Percentiles rank a stretch among this genome's conserved stretches.
Evolutionary conservation across 2,888 invertebrate genomes (phyloP).

Genomic region (Iselma pallidipennis): DNA sequence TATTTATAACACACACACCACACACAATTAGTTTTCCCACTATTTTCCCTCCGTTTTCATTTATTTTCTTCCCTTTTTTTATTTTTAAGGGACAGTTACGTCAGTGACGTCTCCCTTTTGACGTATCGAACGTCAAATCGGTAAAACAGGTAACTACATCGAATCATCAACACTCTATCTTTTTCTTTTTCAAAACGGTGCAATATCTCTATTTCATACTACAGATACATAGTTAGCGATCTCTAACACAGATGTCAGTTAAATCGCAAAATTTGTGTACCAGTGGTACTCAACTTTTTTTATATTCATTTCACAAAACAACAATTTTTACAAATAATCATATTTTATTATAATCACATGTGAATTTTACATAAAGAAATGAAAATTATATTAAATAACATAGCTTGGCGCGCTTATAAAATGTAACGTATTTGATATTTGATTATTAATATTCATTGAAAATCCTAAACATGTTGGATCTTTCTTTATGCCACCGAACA

Average conservation of each 20-base stretch:
- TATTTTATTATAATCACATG: not conserved
- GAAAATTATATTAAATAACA: constrained; percentile 60
- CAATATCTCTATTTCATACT: not conserved
- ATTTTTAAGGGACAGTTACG: not conserved
- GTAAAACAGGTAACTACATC: not conserved
- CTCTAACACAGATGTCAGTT: not conserved
- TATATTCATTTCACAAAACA: not conserved
- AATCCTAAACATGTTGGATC: constrained; percentile 65
- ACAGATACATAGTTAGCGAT: not conserved
- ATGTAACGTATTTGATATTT: constrained; percentile 78
- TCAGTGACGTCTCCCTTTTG: not conserved
- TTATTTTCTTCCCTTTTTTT: not conserved
- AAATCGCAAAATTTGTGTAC: too few relatives aligned
- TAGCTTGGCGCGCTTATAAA: constrained; percentile 74
- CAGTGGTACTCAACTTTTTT: too few relatives aligned
- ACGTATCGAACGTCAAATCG: not conserved
- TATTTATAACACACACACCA: constrained; percentile 24
- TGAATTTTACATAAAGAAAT: not conserved
- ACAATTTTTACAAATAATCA: not conserved
- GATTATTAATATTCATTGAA: constrained; percentile 60
- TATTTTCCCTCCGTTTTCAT: too few relatives aligned
- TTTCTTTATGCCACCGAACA: constrained; percentile 95
- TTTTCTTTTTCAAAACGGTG: not conserved
- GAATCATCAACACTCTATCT: too few relatives aligned
- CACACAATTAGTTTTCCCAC: not conserved